Evolutionary conservation across 2,113 vertebrate genomes (phyloP), one percentile per base, ranked within the genome.

Genomic region (Odobenus rosmarus): DNA sequence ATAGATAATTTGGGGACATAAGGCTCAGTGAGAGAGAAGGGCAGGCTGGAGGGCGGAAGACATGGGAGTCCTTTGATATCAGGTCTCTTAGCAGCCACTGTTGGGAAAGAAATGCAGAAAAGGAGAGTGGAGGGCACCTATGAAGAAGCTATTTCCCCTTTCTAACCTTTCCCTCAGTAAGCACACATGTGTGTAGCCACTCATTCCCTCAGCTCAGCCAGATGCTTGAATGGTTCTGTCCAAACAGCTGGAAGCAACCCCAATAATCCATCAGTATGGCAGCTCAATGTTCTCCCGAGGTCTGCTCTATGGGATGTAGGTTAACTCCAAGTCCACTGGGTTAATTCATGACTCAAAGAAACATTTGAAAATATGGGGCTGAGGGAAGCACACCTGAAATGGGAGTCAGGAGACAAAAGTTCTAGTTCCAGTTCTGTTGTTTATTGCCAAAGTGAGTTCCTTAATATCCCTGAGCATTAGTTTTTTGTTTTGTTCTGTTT

Each of bases 181-280:
- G 21, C 19, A 62, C 71, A 79, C 28, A 28, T 1, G 13, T 79
- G 8, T 79, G 46, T 46, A 82, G 51, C 57, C 85, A 62, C 23
- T 91, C 57, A 74, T 62, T 26, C 36, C 36, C 88, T 84, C 76
- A 36, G 24, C 31, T 19, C 61, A 10, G 71, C 85, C 76, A 91
- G 92, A 39, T 81, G 77, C 16, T 46, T 55, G 62, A 88, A 36
- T 80, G 81, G 46, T 88, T 96, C 18, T 87, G 79, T 53, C 57
- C 77, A 71, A 86, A 85, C 16, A 97, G 88, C 85, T 76, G 88
- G 81, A 96, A 88, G 51, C 76, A 88, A 21, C 85, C 51, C 51
- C 64, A 36, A 3, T 16, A 80, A 88, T 93, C 77, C 51, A 62
- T 95, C 79, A 86, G 79, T 7, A 16, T 79, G 90, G 83, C 93